Percentiles rank a stretch among this genome's conserved stretches.
These are phyloP conservation scores for Pseudolaguvia tuberculata DNA, from an alignment of 2,113 vertebrate species.

Conservation along the genomic window DNA sequence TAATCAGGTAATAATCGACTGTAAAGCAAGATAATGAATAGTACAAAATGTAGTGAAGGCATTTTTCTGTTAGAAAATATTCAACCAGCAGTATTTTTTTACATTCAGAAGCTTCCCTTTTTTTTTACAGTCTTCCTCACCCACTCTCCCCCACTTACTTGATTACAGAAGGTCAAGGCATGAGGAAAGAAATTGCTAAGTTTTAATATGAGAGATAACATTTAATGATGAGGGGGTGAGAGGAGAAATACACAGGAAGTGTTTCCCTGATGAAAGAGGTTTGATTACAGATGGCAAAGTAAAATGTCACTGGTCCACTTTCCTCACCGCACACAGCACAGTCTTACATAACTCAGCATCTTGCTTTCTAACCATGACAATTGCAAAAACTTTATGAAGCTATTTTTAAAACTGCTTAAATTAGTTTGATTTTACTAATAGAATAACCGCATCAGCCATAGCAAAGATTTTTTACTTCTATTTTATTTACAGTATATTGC, in stretches of 20 bases:
- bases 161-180: constrained; percentile 42
- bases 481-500: constrained; percentile 20
- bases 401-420: background rate
- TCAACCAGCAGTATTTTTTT: constrained; percentile 30
- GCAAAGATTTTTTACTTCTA: background rate
- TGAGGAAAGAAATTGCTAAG: constrained; percentile 1
- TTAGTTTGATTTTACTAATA: background rate
- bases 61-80: constrained; percentile 37
- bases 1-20: background rate
- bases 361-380: too few relatives aligned
- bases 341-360: constrained; percentile 4
- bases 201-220: constrained; percentile 43
- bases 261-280: constrained; percentile 13
- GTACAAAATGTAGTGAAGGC: background rate
- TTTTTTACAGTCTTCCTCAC: constrained; percentile 34
- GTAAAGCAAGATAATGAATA: background rate
- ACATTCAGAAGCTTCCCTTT: constrained; percentile 2
- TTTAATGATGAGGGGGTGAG: constrained; percentile 35
- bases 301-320: constrained; percentile 42
- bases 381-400: too few relatives aligned
- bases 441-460: background rate
- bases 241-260: constrained; percentile 29
- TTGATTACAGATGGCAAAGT: constrained; percentile 21
- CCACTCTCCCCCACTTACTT: constrained; percentile 31
- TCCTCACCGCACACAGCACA: constrained; percentile 6